Percentiles rank a stretch among this genome's conserved stretches.
These are phyloP conservation scores for Cossypha dichroa DNA, from an alignment of 2,797 vertebrate genomes.

Conservation along the genomic window DNA sequence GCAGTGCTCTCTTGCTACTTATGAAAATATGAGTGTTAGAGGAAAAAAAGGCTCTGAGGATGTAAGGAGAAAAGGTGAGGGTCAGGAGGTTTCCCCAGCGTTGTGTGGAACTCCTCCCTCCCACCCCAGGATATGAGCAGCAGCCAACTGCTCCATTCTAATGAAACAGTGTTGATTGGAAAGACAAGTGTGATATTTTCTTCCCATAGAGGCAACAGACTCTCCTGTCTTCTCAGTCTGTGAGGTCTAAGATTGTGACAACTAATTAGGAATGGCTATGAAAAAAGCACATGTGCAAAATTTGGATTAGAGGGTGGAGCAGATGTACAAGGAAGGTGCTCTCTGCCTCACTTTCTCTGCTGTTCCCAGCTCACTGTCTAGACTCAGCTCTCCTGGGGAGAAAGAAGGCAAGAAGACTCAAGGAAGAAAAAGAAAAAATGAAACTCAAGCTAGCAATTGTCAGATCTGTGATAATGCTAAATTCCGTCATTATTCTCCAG, in stretches of 20 bases:
- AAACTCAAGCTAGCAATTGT: conserved; percentile 11
- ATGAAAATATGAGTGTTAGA: background rate
- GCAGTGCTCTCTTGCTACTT: background rate
- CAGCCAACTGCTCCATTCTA: background rate
- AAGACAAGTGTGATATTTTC: background rate
- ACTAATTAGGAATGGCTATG: background rate
- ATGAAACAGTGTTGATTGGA: background rate
- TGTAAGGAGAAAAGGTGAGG: background rate
- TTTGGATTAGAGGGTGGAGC: background rate
- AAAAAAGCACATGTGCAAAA: background rate
- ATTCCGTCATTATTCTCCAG: background rate
- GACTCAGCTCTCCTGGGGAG: background rate
- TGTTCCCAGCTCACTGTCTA: background rate
- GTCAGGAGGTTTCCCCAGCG: background rate
- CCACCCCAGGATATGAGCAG: background rate
- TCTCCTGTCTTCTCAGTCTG: background rate
- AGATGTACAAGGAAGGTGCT: background rate
- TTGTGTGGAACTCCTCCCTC: background rate
- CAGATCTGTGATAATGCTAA: conserved; percentile 42
- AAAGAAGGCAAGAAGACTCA: background rate
- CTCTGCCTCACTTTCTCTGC: background rate
- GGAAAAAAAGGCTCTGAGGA: background rate
- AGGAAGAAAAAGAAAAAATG: background rate
- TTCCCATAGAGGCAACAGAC: background rate
- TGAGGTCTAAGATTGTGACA: background rate